Evolutionary conservation across 2,113 vertebrate species (phyloP).

Genomic region (Progne subis): DNA sequence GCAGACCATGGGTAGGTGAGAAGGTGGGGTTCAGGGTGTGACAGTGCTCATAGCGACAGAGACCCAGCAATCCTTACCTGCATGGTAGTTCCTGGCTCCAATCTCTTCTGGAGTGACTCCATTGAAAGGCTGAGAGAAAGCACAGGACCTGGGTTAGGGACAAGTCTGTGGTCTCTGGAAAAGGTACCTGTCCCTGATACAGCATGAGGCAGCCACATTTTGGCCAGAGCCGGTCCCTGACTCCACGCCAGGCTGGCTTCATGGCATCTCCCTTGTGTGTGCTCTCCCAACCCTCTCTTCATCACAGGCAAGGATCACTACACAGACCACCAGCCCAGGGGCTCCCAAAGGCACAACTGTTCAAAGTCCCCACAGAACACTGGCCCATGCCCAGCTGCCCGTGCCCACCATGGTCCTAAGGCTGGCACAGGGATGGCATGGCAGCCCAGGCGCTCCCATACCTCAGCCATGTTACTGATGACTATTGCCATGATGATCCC

Average conservation of each 20-base stretch:
- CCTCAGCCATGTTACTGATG: conserved; percentile 98
- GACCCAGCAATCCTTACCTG: conserved; percentile 75
- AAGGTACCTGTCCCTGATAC: not conserved
- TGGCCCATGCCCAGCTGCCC: not conserved
- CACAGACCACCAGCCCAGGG: not conserved
- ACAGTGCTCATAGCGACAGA: accelerated
- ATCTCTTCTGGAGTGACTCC: conserved; percentile 89
- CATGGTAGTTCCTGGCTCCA: conserved; percentile 91
- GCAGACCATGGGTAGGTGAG: not conserved
- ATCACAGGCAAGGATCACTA: not conserved
- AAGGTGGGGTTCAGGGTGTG: accelerated
- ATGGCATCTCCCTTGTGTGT: not conserved
- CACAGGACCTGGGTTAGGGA: not conserved
- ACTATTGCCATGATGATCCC: conserved; percentile 99
- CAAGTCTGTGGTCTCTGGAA: not conserved
- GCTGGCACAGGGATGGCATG: accelerated
- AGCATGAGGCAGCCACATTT: not conserved
- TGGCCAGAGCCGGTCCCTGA: not conserved
- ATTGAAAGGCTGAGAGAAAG: conserved; percentile 79
- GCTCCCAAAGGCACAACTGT: not conserved
- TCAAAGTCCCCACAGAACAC: not conserved
- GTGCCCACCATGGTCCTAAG: accelerated
- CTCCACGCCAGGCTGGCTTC: not conserved
- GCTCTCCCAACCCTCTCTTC: not conserved
- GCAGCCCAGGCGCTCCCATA: conserved; percentile 52